These are phyloP conservation scores for Drosophila prolongata DNA, from an alignment of 2,888 invertebrate genomes.

Conservation along the genomic window DNA sequence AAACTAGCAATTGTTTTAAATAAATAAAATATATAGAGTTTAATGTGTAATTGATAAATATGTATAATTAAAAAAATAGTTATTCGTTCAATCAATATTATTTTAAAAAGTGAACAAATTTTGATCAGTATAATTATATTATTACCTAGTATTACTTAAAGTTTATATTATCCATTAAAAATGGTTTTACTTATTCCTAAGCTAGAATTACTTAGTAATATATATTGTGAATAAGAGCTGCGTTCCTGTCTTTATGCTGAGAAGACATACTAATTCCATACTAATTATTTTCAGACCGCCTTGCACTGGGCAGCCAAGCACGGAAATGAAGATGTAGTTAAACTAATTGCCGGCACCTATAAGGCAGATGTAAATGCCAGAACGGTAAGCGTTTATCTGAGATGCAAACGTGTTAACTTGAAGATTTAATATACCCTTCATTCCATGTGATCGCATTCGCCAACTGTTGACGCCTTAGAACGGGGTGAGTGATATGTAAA, in stretches of 20 bases:
- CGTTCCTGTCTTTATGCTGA: neutral
- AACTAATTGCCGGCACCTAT: slow-evolving; percentile 95
- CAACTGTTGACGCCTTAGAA: slow-evolving; percentile 67
- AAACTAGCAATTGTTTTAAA: too few species aligned
- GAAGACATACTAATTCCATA: neutral
- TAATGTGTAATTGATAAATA: too few species aligned
- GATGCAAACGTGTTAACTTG: slow-evolving; percentile 25
- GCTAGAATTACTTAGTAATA: too few species aligned
- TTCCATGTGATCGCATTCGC: slow-evolving; percentile 37
- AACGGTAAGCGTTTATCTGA: slow-evolving; percentile 87
- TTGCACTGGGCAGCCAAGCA: slow-evolving; percentile 98
- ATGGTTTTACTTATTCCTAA: too few species aligned
- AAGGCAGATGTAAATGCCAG: slow-evolving; percentile 93
- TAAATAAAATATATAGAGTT: too few species aligned
- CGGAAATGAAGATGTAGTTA: slow-evolving; percentile 95
- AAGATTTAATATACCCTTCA: slow-evolving; percentile 6
- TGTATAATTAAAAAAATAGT: too few species aligned
- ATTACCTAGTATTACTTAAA: too few species aligned
- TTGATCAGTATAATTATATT: too few species aligned
- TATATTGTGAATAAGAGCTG: too few species aligned
- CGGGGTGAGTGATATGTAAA: slow-evolving; percentile 79
- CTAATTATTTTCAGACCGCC: slow-evolving; percentile 90
- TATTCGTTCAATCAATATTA: too few species aligned
- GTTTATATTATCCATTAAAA: too few species aligned
- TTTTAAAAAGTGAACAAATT: too few species aligned